Base-by-base conservation (phyloP, 2,797 vertebrate genomes). In the Cephalopachus bancanus region DNA sequence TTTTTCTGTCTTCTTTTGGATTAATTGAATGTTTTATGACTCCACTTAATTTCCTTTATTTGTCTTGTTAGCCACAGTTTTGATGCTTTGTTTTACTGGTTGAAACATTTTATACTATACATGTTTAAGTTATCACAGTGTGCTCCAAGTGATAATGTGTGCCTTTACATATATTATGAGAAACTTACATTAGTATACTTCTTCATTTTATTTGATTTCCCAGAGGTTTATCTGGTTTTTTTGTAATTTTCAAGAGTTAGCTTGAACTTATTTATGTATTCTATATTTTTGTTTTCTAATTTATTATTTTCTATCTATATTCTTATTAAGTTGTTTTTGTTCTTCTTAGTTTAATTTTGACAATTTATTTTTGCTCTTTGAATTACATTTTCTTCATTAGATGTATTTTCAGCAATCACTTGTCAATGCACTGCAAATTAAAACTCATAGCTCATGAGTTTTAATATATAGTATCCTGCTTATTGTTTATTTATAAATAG, bases 231-330 rank as follows among this genome's bases (percentile, higher is more conserved):
- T 84, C 11, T 44, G 30, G 30, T 79, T 81, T 74, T n/a, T 51
- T 75, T 88, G 15, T 78, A 60, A 59, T 69, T 89, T 93, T 90
- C n/a, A 59, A 55, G n/a, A 55, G 12, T 6, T 12, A 83, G 78
- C 67, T 80, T 84, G 20, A 12, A 69, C 67, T 92, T 80, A 49
- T 22, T 28, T 76, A 74, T 74, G 37, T 49, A 55, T n/a, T 84
- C 10, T 55, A 19, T 59, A 49, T 65, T 59, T 3, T 64, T 64
- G 3, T 53, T n/a, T 87, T 76, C 22, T 44, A 81, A 71, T 81
- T 79, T 87, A 60, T 91, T 86, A 33, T 6, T 91, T 44, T 76
- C 44, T 91, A 71, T 76, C 44, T 91, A 71, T 87, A 83, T 83
- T 7, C 3, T 74, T 84, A 80, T 79, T 83, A 69, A 92, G 64